These are phyloP conservation scores for Gracilinanus agilis DNA, from an alignment of 2,113 vertebrate species.

Conservation along the genomic window DNA sequence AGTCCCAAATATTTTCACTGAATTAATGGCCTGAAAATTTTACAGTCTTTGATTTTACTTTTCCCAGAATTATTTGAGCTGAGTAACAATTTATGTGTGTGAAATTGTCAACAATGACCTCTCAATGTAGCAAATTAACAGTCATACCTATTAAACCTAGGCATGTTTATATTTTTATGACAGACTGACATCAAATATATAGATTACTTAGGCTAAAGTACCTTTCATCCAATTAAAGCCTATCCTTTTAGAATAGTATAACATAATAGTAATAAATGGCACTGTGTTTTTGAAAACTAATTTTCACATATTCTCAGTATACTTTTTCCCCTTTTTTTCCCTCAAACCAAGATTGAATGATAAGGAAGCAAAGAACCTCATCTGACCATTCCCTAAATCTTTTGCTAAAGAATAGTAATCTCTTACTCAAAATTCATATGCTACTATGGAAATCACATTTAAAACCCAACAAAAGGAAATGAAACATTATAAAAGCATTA, in stretches of 20 bases:
- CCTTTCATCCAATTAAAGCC: not conserved
- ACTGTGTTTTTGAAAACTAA: not conserved
- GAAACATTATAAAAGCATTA: not conserved
- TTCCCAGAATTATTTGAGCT: slow-evolving; percentile 59
- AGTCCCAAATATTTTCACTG: slow-evolving; percentile 51
- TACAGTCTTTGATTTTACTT: slow-evolving; percentile 57
- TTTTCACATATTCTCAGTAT: slow-evolving; percentile 16
- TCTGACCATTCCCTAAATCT: not conserved
- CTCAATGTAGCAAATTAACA: slow-evolving; percentile 54
- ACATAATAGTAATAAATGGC: not conserved
- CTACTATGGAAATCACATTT: slow-evolving; percentile 10
- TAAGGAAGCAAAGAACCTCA: not conserved
- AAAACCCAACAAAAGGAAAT: slow-evolving; percentile 8
- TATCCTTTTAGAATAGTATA: slow-evolving; percentile 41
- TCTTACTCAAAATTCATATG: not conserved
- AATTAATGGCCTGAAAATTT: slow-evolving; percentile 50
- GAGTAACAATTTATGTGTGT: slow-evolving; percentile 49
- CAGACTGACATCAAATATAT: slow-evolving; percentile 52
- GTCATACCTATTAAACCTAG: slow-evolving; percentile 57
- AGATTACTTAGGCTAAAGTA: slow-evolving; percentile 40
- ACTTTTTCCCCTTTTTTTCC: slow-evolving; percentile 19
- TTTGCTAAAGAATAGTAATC: slow-evolving; percentile 21
- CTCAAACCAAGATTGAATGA: not conserved
- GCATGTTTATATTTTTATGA: slow-evolving; percentile 57
- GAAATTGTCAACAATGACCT: slow-evolving; percentile 43